phyloP scores from a whole-genome alignment of 2,113 vertebrate species.

The Elanoides forficatus region DNA sequence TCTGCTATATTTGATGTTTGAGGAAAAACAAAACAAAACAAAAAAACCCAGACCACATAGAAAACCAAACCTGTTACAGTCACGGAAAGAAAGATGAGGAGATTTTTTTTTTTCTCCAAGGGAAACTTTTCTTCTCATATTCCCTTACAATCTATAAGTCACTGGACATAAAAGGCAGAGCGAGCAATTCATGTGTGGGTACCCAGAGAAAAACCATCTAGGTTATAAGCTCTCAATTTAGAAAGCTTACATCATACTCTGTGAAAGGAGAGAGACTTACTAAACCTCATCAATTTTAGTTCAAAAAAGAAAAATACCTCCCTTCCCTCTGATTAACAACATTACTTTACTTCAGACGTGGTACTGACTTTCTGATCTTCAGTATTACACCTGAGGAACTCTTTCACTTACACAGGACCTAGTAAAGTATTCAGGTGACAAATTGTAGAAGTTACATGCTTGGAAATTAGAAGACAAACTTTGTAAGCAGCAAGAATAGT shows the following conservation, averaged over 20 bases:
- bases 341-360: not conserved
- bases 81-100: not conserved
- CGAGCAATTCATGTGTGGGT: not conserved
- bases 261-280: not conserved
- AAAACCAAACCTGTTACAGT: not conserved
- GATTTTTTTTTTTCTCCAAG: accelerated
- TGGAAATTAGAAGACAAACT: not conserved
- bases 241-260: not conserved
- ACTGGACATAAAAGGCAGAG: not conserved
- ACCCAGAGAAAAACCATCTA: not conserved
- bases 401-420: not conserved
- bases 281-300: not conserved
- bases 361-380: not conserved
- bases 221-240: not conserved
- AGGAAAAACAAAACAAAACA: not conserved
- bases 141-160: not conserved
- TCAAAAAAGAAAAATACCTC: not conserved
- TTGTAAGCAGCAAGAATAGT: not conserved
- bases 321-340: not conserved
- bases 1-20: not conserved
- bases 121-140: not conserved
- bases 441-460: not conserved
- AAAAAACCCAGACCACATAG: not conserved
- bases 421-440: not conserved
- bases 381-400: not conserved